Conservation (phyloP, 2,113 vertebrate genomes). For the Regulus satrapa region DNA sequence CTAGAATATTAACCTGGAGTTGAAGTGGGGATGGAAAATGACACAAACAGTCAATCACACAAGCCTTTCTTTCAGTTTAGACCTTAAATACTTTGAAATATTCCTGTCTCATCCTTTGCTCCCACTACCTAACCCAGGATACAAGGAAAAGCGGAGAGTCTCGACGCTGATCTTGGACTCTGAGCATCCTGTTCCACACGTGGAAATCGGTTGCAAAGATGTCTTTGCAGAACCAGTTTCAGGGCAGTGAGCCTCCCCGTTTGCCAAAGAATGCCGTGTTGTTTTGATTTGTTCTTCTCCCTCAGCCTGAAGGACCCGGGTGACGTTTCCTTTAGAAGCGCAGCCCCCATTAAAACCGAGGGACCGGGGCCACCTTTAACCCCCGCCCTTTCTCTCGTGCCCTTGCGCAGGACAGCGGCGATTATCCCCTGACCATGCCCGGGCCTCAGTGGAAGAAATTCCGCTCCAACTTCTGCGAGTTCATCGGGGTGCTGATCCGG, state of each 20-base stretch:
- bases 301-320: neutral
- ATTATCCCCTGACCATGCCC: conserved; percentile 98
- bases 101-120: neutral
- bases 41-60: neutral
- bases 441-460: conserved; percentile 99
- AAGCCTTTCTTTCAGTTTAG: neutral
- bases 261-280: neutral
- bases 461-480: conserved; percentile 98
- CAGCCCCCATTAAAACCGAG: no score
- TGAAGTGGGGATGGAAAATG: neutral
- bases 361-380: no score
- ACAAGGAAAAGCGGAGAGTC: neutral
- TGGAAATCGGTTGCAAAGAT: neutral
- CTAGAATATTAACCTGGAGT: neutral
- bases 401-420: conserved; percentile 88
- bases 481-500: conserved; percentile 95
- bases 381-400: no score
- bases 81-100: neutral
- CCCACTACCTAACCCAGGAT: neutral
- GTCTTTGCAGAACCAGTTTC: neutral
- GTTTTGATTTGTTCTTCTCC: neutral
- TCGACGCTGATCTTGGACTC: neutral
- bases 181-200: neutral
- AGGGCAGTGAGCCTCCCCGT: neutral
- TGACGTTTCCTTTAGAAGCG: neutral